Conservation (phyloP, 2,113 vertebrate species). For the Perccottus glenii region DNA sequence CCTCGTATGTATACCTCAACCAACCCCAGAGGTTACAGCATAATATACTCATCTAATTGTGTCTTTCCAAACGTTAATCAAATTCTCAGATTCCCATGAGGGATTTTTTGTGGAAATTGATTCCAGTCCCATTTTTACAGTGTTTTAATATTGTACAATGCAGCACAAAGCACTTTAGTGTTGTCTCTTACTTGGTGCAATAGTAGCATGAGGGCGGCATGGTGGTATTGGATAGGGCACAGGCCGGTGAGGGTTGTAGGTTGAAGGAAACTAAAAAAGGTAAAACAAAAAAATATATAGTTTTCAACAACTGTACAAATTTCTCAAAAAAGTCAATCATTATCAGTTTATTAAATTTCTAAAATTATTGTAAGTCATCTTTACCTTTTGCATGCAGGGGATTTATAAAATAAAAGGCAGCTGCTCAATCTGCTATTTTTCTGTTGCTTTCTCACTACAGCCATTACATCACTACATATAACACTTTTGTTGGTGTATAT, state of each 20-base stretch:
- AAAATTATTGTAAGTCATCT: not conserved
- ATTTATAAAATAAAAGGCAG: no score
- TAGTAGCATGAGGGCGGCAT: slow-evolving; percentile 93
- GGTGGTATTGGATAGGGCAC: slow-evolving; percentile 98
- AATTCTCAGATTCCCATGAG: not conserved
- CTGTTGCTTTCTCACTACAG: no score
- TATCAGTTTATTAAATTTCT: no score
- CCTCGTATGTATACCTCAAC: slow-evolving; percentile 21
- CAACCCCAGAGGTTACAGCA: slow-evolving; percentile 6
- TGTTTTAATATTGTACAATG: not conserved
- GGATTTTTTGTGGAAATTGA: not conserved
- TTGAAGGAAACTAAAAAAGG: slow-evolving; percentile 86
- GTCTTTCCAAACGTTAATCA: not conserved
- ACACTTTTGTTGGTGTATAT: no score
- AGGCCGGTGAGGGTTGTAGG: slow-evolving; percentile 95
- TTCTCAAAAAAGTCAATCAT: no score
- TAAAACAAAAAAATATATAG: not conserved
- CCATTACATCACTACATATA: no score
- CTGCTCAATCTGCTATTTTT: no score
- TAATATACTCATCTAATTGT: slow-evolving; percentile 6
- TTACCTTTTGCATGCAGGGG: not conserved
- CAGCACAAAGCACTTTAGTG: not conserved
- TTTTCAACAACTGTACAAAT: no score
- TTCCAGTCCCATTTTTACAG: not conserved
- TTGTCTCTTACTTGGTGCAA: slow-evolving; percentile 93